Percentiles rank a stretch among this genome's conserved stretches.
phyloP scores from a whole-genome alignment of 2,888 invertebrate species.

The Ophioninae sp. region DNA sequence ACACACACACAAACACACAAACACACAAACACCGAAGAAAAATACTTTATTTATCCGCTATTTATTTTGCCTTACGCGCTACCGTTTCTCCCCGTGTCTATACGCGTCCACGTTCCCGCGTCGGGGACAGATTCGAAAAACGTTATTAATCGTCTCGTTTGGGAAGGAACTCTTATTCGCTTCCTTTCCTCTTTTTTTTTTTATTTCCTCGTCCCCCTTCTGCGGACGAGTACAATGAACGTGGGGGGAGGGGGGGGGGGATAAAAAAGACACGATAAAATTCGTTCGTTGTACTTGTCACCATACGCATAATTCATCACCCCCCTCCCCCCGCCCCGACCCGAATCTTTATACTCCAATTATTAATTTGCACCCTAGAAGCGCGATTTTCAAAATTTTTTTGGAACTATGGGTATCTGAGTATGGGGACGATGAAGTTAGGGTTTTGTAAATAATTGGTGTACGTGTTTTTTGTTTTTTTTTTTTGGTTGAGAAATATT shows the following conservation, averaged over 20 bases:
- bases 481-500: too few relatives aligned
- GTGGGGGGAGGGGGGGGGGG: conserved; percentile 26
- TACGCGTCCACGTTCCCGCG: conserved; percentile 63
- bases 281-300: conserved; percentile 59
- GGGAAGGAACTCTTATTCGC: conserved; percentile 61
- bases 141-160: conserved; percentile 80
- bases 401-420: too few relatives aligned
- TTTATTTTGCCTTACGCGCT: conserved; percentile 79
- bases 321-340: too few relatives aligned
- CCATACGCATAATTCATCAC: conserved; percentile 57
- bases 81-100: conserved; percentile 61
- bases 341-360: conserved; percentile 51
- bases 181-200: conserved; percentile 35
- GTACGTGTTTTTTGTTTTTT: too few relatives aligned
- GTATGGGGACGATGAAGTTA: too few relatives aligned
- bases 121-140: conserved; percentile 78
- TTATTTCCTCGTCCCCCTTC: conserved; percentile 34
- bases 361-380: conserved; percentile 26
- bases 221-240: conserved; percentile 37
- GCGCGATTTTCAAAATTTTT: too few relatives aligned
- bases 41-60: conserved; percentile 79
- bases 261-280: conserved; percentile 44
- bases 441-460: too few relatives aligned
- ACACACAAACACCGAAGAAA: conserved; percentile 40
- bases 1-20: too few relatives aligned